Conservation (phyloP, 1,140 invertebrate genomes). For the Zeugodacus cucurbitae region DNA sequence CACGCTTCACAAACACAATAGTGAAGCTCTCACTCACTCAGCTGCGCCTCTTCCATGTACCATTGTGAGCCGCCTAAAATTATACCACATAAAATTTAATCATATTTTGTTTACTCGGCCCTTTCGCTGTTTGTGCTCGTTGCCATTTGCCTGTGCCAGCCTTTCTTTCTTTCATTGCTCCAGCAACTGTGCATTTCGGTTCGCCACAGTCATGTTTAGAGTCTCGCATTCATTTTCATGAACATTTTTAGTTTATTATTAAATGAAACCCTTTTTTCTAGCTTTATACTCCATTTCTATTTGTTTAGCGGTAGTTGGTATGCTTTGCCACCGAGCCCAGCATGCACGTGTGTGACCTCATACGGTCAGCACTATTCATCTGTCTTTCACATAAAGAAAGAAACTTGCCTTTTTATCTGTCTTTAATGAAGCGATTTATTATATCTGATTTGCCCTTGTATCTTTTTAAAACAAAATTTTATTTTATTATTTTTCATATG, state of each 20-base stretch:
- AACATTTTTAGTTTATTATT: neutral
- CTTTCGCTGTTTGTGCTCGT: neutral
- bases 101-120: conserved; percentile 15
- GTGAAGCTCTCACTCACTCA: neutral
- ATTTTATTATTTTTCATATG: no score
- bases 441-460: neutral
- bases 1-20: neutral
- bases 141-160: neutral
- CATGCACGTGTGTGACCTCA: neutral
- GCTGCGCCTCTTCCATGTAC: neutral
- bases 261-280: neutral
- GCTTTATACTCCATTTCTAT: neutral
- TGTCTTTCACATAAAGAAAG: neutral
- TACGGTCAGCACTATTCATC: neutral
- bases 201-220: neutral
- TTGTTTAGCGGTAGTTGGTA: neutral
- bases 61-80: neutral
- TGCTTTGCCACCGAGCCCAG: neutral
- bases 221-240: neutral
- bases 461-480: no score
- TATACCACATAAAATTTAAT: conserved; percentile 36
- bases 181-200: no score
- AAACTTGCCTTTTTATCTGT: neutral
- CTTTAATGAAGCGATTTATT: conserved; percentile 33
- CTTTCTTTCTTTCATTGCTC: neutral